These are phyloP conservation scores for Lycodopsis pacificus DNA, from an alignment of 2,797 vertebrate genomes.

Conservation along the genomic window DNA sequence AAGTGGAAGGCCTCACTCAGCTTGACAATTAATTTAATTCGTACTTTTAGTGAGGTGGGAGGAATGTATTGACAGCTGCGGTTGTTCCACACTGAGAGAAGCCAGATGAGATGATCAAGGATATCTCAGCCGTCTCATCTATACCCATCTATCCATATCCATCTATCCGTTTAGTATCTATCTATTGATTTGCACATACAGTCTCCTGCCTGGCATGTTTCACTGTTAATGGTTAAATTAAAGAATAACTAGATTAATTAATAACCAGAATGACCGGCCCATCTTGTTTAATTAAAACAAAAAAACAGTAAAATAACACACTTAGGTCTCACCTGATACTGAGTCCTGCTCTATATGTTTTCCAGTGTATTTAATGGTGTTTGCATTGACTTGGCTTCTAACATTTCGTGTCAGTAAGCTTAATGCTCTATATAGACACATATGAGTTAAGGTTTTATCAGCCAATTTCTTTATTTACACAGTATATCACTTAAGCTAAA, in stretches of 20 bases:
- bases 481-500: slow-evolving; percentile 62
- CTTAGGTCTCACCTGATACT: background rate
- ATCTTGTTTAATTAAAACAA: background rate
- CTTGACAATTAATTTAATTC: background rate
- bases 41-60: background rate
- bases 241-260: background rate
- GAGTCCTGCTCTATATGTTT: background rate
- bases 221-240: background rate
- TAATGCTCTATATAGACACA: slow-evolving; percentile 26
- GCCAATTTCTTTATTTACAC: slow-evolving; percentile 59
- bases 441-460: slow-evolving; percentile 36
- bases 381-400: slow-evolving; percentile 9
- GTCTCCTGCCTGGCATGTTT: background rate
- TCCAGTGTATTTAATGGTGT: background rate
- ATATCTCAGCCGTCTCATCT: no score
- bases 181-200: no score
- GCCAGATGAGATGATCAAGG: no score
- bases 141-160: no score
- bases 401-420: slow-evolving; percentile 24
- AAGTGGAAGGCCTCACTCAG: background rate
- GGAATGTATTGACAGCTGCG: background rate
- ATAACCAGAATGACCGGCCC: background rate
- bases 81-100: no score
- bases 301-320: background rate
- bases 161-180: no score